Evolutionary conservation across 2,797 vertebrate species (phyloP), one percentile per base, ranked within the genome.

Genomic region (Australoheros facetus): DNA sequence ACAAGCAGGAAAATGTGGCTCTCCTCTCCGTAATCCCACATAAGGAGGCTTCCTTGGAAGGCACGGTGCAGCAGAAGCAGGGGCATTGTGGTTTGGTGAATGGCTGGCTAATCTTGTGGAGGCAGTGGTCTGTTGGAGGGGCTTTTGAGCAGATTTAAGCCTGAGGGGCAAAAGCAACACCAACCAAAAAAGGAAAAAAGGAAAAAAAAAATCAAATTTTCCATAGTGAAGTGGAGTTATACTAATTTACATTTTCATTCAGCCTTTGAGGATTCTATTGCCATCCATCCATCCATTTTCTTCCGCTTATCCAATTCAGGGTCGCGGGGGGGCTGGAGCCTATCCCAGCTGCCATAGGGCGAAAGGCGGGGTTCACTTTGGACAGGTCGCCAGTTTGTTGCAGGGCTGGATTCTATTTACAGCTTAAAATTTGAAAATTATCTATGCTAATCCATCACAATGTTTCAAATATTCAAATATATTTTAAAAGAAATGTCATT

Each of bases 1-100:
- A 34, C 45, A 76, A 84, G 86, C 75, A 75, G 59, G 45, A 89
- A 90, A 88, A 88, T 73, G 73, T 89, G 81, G 83, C 84, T 88
- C 82, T 83, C 69, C 70, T 87, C 84, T 70, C 71, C 7, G 7
- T 88, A 92, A 94, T 94, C 92, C 93, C 82, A 80, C 84, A 87
- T 83, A 88, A 92, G 85, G 72, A 19, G 89, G 80, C 85, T 88
- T 92, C 91, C 83, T 86, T 77, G 89, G 91, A 94, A 93, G 90
- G 86, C 85, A 89, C 42, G 79, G 84, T 73, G 83, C 77, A 72
- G 85, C 84, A 87, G 72, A 83, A 87, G 83, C 83, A 53, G 84
- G 77, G 81, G 86, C 83, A 92, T 92, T 93, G 88, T 86, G 88
- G 88, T 83, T 37, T 88, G 82, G 73, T 93, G 88, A 93, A 93